Conservation (phyloP, 2,797 vertebrate genomes). For the Silurus aristotelis region DNA sequence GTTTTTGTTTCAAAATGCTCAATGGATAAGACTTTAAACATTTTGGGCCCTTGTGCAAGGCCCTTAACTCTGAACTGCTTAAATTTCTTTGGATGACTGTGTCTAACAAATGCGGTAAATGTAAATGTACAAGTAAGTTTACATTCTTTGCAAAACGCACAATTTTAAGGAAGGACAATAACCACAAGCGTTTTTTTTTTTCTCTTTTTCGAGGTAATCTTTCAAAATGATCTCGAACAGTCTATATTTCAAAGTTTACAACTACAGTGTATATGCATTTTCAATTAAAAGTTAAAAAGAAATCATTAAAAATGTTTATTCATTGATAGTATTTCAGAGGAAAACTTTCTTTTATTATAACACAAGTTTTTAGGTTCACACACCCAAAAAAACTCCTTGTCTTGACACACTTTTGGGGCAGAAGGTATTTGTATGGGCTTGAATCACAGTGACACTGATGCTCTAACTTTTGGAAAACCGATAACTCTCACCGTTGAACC, state of each 20-base stretch:
- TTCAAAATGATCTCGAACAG: too few species aligned
- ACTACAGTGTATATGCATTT: background rate
- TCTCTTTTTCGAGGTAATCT: background rate
- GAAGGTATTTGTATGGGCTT: constrained; percentile 46
- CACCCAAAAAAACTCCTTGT: background rate
- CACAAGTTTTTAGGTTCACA: background rate
- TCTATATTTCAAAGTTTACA: background rate
- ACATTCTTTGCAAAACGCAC: background rate
- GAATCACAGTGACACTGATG: constrained; percentile 48
- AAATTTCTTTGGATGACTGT: background rate
- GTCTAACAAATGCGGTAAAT: background rate
- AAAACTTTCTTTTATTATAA: background rate
- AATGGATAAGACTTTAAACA: background rate
- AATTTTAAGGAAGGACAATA: background rate
- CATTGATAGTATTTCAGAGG: background rate
- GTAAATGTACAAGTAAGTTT: too few species aligned
- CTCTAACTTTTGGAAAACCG: constrained; percentile 53
- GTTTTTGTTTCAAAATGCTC: too few species aligned
- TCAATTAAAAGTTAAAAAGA: background rate
- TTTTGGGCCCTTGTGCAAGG: constrained; percentile 28
- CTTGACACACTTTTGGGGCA: background rate
- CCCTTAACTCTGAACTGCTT: background rate
- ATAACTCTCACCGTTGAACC: constrained; percentile 46
- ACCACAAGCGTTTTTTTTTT: background rate
- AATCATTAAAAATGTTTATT: background rate